Conservation (phyloP, 1,140 invertebrate genomes). For the Lepidurus arcticus region DNA sequence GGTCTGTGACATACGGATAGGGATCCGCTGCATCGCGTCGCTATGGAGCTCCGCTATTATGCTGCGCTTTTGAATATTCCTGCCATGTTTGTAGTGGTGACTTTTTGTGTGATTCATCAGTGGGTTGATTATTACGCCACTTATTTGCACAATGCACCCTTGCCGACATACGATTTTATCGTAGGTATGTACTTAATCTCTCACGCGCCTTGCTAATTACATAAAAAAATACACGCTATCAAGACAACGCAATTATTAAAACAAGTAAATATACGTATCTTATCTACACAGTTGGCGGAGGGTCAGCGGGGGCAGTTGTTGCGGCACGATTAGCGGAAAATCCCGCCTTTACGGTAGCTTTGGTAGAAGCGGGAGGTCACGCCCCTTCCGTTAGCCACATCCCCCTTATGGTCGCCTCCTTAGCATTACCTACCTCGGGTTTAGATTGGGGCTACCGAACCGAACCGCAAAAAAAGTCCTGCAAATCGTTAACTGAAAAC, state of each 20-base stretch:
- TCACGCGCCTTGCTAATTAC: neutral
- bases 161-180: conserved; percentile 25
- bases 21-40: neutral
- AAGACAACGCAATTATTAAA: neutral
- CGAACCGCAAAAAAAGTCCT: conserved; percentile 50
- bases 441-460: conserved; percentile 64
- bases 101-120: conserved; percentile 16
- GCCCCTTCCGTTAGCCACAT: conserved; percentile 29
- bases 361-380: conserved; percentile 40
- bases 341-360: conserved; percentile 35
- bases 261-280: neutral
- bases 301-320: conserved; percentile 59
- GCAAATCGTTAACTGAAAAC: conserved; percentile 43
- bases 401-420: conserved; percentile 32
- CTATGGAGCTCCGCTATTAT: neutral
- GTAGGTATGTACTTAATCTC: conserved; percentile 17
- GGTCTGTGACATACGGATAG: neutral
- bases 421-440: conserved; percentile 28
- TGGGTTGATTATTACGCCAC: conserved; percentile 22
- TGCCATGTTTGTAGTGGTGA: conserved; percentile 20
- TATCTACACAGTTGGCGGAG: conserved; percentile 47
- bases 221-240: neutral
- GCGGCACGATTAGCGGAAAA: conserved; percentile 54
- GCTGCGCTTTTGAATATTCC: neutral
- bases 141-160: neutral